phyloP scores from a whole-genome alignment of 1,140 invertebrate genomes.

The Caenorhabditis inopinata region DNA sequence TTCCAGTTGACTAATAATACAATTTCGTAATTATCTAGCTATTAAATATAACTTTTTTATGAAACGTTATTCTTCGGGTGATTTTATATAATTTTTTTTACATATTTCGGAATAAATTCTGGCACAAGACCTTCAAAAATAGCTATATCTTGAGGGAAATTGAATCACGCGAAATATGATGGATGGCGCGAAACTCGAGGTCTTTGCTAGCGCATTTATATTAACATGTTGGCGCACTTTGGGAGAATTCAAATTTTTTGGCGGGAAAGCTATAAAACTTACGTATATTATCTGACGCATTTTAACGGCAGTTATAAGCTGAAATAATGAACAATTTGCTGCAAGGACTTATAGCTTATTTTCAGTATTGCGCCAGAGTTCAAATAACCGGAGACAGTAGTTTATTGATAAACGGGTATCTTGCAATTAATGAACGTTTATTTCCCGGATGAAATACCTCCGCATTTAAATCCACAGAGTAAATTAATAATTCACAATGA shows the following conservation, averaged over 20 bases:
- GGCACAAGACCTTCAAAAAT: not conserved
- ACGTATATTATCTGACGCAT: not conserved
- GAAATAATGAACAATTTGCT: too few species aligned
- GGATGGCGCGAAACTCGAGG: not conserved
- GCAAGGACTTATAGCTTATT: not conserved
- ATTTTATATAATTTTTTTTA: too few species aligned
- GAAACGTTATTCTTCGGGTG: too few species aligned
- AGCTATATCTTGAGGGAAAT: not conserved
- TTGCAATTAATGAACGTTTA: not conserved
- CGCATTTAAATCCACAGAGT: not conserved
- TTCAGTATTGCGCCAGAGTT: not conserved
- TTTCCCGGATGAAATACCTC: not conserved
- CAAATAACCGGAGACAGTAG: not conserved
- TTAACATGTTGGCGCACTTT: not conserved
- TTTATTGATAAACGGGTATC: not conserved
- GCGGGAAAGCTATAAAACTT: not conserved
- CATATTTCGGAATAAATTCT: not conserved
- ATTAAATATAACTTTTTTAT: too few species aligned
- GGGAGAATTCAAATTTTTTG: not conserved
- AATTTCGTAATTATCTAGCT: not conserved
- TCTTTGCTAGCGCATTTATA: not conserved
- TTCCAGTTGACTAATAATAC: too few species aligned
- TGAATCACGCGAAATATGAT: constrained; percentile 28
- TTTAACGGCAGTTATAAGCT: not conserved
- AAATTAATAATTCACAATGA: not conserved